Evolutionary conservation across 2,888 invertebrate species (phyloP).

Genomic region (Buathra laborator): DNA sequence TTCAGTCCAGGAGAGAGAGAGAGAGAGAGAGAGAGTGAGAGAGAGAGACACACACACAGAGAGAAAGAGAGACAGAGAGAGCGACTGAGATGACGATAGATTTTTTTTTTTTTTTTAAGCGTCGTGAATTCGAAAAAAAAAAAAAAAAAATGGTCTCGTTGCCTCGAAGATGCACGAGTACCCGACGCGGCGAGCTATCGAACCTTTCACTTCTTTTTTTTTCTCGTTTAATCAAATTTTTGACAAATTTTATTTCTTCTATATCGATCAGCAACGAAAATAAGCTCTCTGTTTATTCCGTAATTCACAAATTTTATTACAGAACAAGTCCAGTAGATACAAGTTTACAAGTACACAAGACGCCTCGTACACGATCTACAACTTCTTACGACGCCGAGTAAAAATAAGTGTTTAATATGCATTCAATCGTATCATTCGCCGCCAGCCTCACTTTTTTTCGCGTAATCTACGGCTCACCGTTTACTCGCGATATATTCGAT

Average conservation of each 20-base stretch:
- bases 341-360: conserved; percentile 73
- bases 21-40: conserved; percentile 23
- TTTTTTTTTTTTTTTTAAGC: conserved; percentile 1
- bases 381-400: conserved; percentile 66
- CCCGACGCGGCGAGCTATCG: conserved; percentile 7
- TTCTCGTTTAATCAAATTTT: not conserved
- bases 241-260: conserved; percentile 12
- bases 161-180: not conserved
- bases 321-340: conserved; percentile 72
- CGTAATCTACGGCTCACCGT: not conserved
- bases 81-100: conserved; percentile 6
- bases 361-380: conserved; percentile 65
- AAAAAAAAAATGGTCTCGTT: conserved; percentile 2
- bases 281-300: conserved; percentile 44
- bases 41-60: conserved; percentile 29
- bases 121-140: conserved; percentile 22
- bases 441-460: conserved; percentile 21
- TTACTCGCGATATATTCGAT: conserved; percentile 8
- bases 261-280: conserved; percentile 31
- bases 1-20: conserved; percentile 3
- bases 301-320: conserved; percentile 68
- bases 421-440: conserved; percentile 24
- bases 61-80: not conserved
- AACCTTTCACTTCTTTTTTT: not conserved
- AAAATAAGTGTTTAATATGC: conserved; percentile 57